Percentiles rank a stretch among this genome's conserved stretches.
Evolutionary conservation across 2,113 vertebrate species (phyloP).

Genomic region (Seriola rivoliana): DNA sequence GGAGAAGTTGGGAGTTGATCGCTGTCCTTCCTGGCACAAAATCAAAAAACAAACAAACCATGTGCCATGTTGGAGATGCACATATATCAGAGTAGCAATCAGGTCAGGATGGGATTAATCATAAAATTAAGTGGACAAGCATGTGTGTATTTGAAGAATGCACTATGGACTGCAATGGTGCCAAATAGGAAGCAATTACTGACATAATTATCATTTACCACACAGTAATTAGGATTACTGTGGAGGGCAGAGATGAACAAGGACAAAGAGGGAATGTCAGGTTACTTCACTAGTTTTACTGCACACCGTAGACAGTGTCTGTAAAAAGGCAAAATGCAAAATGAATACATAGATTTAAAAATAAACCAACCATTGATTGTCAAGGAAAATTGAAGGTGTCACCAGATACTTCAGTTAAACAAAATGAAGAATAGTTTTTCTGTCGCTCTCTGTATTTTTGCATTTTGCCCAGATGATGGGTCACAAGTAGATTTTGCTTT

Average conservation of each 20-base stretch:
- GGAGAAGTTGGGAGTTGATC: conserved; percentile 11
- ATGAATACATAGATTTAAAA: background rate
- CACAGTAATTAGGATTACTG: conserved; percentile 36
- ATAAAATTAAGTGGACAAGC: background rate
- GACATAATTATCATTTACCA: conserved; percentile 20
- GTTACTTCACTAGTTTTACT: background rate
- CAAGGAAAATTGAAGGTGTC: background rate
- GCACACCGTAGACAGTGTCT: background rate
- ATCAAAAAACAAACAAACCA: conserved; percentile 1
- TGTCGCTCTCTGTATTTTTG: too few species aligned
- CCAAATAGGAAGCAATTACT: conserved; percentile 55
- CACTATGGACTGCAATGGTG: conserved; percentile 3
- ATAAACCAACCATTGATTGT: background rate
- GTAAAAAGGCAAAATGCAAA: background rate
- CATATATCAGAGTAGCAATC: background rate
- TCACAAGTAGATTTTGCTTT: too few species aligned
- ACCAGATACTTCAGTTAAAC: too few species aligned
- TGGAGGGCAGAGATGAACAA: conserved; percentile 16
- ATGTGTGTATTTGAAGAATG: background rate
- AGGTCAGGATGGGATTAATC: background rate
- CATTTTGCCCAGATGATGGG: too few species aligned
- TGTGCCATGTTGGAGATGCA: background rate
- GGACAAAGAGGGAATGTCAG: conserved; percentile 7
- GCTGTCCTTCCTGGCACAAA: background rate
- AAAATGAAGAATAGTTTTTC: too few species aligned